Evolutionary conservation across 2,797 vertebrate genomes (phyloP), one percentile per base, ranked within the genome.

Genomic region (Limnodromus scolopaceus): DNA sequence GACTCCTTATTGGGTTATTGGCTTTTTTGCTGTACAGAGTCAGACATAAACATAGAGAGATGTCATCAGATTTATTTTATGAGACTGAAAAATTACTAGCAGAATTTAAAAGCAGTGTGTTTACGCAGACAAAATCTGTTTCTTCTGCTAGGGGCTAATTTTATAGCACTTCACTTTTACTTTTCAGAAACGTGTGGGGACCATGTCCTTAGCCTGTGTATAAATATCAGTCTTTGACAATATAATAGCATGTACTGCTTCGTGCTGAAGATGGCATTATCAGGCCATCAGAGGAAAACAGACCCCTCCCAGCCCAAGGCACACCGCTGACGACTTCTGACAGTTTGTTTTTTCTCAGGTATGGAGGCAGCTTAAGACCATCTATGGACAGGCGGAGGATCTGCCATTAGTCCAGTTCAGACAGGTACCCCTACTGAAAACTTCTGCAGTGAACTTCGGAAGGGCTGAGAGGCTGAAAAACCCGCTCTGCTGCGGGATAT

Each of bases 221-320:
- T 60, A 46, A 69, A 55, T 45, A 54, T 0, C n/a, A 9, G 11
- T 57, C 27, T 81, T 76, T 81, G 66, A 68, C 12, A 36, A 10
- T 65, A 43, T 0, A 54, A 36, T 36, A 46, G 25, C 34, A 65
- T 0, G 0, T 53, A 15, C 34, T 43, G 19, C n/a, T 87, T 87
- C 11, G 3, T 75, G 48, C 55, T 84, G 60, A 84, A 64, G 63
- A 57, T 61, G n/a, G 8, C 48, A 74, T 66, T 79, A 34, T 32
- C 43, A 41, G 23, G 14, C 58, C 39, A 6, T 24, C 30, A 46
- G 64, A 43, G 64, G 16, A 57, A 57, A 51, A 32, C 4, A 61
- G 68, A 27, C 15, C 2, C 13, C 10, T 32, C 20, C 48, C 20
- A 76, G 46, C 69, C 34, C 49, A 39, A 75, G 69, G 46, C 49